Percentiles rank a stretch among this genome's conserved stretches.
Conservation (phyloP, 2,797 vertebrate genomes). For the Molossus alvarezi region DNA sequence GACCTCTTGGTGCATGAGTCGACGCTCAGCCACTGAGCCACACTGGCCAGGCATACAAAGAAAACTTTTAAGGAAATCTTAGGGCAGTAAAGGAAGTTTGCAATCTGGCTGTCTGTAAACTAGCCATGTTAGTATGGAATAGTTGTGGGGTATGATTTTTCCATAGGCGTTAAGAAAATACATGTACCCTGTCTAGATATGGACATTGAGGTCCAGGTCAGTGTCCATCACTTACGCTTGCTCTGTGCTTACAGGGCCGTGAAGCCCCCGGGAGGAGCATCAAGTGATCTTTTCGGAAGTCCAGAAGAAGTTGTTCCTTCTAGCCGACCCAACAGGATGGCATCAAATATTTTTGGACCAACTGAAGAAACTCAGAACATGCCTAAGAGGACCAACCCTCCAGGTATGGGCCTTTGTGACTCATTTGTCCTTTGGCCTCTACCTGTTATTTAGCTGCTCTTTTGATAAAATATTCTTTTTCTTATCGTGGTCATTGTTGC, state of each 20-base stretch:
- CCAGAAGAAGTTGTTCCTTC: constrained; percentile 92
- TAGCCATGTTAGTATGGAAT: background rate
- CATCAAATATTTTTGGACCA: constrained; percentile 95
- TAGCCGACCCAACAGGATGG: constrained; percentile 93
- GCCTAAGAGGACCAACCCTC: constrained; percentile 96
- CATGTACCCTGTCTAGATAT: background rate
- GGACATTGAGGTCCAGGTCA: background rate
- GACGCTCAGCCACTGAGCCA: no score
- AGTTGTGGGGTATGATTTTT: background rate
- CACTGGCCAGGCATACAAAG: background rate
- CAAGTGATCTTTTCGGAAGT: constrained; percentile 94
- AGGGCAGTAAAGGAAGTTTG: background rate
- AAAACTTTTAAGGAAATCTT: background rate
- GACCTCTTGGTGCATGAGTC: no score
- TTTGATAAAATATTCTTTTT: background rate
- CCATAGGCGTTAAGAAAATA: no score
- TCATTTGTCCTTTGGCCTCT: background rate
- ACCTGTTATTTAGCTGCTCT: background rate
- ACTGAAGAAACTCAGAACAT: constrained; percentile 91
- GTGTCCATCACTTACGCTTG: background rate
- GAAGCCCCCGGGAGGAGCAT: constrained; percentile 95
- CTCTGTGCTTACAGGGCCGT: constrained; percentile 91
- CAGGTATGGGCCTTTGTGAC: constrained; percentile 91
- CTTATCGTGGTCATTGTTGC: background rate
- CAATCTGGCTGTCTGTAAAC: fast-evolving